phyloP scores from a whole-genome alignment of 1,140 invertebrate species.

The Hyles vespertilio region DNA sequence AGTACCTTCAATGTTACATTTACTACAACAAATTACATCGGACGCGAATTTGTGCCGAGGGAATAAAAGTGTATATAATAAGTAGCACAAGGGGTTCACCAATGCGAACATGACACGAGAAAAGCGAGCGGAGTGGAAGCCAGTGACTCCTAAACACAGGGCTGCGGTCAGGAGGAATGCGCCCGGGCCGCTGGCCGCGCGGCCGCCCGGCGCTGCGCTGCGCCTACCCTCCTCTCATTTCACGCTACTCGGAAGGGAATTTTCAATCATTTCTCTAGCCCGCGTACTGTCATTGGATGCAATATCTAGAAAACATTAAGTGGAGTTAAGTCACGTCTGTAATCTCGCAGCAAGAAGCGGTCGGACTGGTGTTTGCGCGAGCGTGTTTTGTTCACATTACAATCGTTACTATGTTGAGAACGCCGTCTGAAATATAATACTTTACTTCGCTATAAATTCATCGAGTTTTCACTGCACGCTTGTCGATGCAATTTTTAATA shows the following conservation, averaged over 20 bases:
- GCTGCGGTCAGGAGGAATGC: conserved; percentile 64
- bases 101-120: conserved; percentile 4
- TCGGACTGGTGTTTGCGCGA: conserved; percentile 19
- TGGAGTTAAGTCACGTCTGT: conserved; percentile 19
- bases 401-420: conserved; percentile 4
- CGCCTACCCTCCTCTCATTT: conserved; percentile 53
- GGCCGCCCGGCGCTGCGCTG: conserved; percentile 32
- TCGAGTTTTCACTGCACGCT: not conserved
- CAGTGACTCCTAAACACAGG: conserved; percentile 54
- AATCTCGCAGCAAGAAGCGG: conserved; percentile 24
- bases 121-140: conserved; percentile 13
- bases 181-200: conserved; percentile 23
- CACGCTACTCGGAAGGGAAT: conserved; percentile 62
- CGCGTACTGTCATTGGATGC: conserved; percentile 48
- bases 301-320: conserved; percentile 45
- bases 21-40: too few species aligned
- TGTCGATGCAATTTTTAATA: conserved; percentile 3
- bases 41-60: too few species aligned
- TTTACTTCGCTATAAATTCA: not conserved
- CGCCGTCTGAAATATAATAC: not conserved
- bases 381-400: conserved; percentile 2
- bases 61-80: too few species aligned
- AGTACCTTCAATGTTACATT: too few species aligned
- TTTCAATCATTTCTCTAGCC: conserved; percentile 59
- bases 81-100: too few species aligned